These are phyloP conservation scores for Plusia festucae DNA, from an alignment of 2,888 invertebrate genomes.

Conservation along the genomic window DNA sequence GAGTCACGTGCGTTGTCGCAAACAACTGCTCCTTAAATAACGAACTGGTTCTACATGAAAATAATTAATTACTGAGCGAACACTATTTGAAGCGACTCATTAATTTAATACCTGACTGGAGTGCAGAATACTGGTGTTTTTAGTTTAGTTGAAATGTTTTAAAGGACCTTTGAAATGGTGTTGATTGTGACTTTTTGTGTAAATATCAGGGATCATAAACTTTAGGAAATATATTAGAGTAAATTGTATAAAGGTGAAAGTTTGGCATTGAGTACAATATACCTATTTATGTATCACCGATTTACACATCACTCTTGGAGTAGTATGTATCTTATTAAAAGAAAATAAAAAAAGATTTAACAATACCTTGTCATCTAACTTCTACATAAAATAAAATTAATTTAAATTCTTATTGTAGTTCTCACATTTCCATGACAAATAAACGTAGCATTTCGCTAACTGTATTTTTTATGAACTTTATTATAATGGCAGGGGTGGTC, in stretches of 20 bases:
- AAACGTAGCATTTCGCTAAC: conserved; percentile 36
- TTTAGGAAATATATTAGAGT: background rate
- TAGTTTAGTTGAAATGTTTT: background rate
- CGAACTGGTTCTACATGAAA: conserved; percentile 74
- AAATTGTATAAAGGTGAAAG: background rate
- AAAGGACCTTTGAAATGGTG: background rate
- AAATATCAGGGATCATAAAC: background rate
- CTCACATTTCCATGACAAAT: conserved; percentile 24
- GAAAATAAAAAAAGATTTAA: background rate
- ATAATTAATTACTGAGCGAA: conserved; percentile 64
- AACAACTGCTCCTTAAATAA: conserved; percentile 81
- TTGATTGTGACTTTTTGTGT: background rate
- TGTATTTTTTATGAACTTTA: conserved; percentile 68
- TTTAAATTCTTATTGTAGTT: background rate
- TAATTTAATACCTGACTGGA: conserved; percentile 40
- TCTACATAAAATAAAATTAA: background rate
- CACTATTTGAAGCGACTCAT: conserved; percentile 42
- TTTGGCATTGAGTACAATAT: background rate
- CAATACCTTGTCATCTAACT: background rate
- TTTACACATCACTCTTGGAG: background rate
- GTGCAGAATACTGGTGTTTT: conserved; percentile 15
- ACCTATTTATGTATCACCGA: background rate
- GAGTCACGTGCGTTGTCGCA: conserved; percentile 79
- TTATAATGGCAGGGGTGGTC: conserved; percentile 66
- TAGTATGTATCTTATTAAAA: background rate